Evolutionary conservation across 2,797 vertebrate species (phyloP).

Genomic region (Siniperca obscura): DNA sequence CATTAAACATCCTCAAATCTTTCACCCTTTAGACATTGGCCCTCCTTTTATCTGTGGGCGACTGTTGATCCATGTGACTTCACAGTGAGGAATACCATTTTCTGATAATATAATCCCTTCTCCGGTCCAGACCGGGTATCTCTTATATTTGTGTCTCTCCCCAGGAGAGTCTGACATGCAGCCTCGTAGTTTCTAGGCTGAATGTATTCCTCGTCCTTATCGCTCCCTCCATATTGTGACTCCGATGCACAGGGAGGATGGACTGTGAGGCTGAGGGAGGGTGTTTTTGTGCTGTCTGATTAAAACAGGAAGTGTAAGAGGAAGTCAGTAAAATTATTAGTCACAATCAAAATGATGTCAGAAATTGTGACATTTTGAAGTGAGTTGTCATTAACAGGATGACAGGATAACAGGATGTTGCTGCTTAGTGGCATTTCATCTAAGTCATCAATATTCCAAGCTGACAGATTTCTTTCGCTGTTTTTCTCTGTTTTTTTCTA

Average conservation of each 20-base stretch:
- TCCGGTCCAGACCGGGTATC: slow-evolving; percentile 53
- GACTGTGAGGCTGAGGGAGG: slow-evolving; percentile 23
- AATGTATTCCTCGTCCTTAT: slow-evolving; percentile 72
- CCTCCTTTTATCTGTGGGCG: slow-evolving; percentile 60
- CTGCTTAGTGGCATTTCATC: not conserved
- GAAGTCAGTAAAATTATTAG: slow-evolving; percentile 37
- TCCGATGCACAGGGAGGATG: slow-evolving; percentile 36
- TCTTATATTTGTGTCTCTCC: slow-evolving; percentile 66
- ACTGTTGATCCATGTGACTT: slow-evolving; percentile 65
- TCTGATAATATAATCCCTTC: slow-evolving; percentile 78
- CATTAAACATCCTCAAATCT: slow-evolving; percentile 55
- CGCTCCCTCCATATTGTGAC: slow-evolving; percentile 72
- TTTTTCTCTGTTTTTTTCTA: slow-evolving; percentile 10
- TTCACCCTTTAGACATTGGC: slow-evolving; percentile 55
- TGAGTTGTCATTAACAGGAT: slow-evolving; percentile 1
- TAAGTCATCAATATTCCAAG: slow-evolving; percentile 12
- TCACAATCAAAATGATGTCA: not conserved
- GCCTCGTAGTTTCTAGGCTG: slow-evolving; percentile 55
- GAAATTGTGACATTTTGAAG: not conserved
- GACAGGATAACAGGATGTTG: too few species aligned
- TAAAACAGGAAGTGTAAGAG: slow-evolving; percentile 56
- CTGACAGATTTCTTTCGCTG: not conserved
- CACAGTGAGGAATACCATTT: slow-evolving; percentile 72
- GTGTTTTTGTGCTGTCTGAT: slow-evolving; percentile 49
- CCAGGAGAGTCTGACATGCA: slow-evolving; percentile 64